phyloP scores from a whole-genome alignment of 2,888 invertebrate species.

The Drosophila siamana region DNA sequence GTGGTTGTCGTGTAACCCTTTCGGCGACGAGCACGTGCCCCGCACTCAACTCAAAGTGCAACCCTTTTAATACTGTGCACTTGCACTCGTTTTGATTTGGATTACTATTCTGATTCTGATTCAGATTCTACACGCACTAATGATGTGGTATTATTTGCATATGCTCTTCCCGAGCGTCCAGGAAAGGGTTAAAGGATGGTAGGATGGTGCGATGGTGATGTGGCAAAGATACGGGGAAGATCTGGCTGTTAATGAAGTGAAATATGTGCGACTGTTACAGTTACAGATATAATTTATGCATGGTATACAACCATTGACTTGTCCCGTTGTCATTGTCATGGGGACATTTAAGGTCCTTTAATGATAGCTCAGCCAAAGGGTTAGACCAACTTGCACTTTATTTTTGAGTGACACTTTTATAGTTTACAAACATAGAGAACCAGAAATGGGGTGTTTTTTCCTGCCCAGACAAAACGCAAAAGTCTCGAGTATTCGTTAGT shows the following conservation, averaged over 20 bases:
- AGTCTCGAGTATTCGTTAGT: constrained; percentile 28
- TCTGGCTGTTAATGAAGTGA: constrained; percentile 70
- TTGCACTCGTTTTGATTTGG: constrained; percentile 31
- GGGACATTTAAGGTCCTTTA: constrained; percentile 28
- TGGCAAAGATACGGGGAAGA: constrained; percentile 8
- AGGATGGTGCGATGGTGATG: neutral
- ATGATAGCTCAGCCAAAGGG: constrained; percentile 53
- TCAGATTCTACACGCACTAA: constrained; percentile 60
- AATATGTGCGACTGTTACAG: constrained; percentile 70
- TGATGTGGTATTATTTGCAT: constrained; percentile 80
- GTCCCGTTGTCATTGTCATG: constrained; percentile 45
- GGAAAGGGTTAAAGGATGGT: constrained; percentile 49
- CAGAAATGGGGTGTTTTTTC: constrained; percentile 18
- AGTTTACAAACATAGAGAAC: constrained; percentile 1
- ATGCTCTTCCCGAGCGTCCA: constrained; percentile 52
- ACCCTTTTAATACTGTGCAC: constrained; percentile 59
- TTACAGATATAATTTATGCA: constrained; percentile 70
- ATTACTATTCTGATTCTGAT: constrained; percentile 17
- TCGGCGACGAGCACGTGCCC: constrained; percentile 68
- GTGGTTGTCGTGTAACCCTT: constrained; percentile 31
- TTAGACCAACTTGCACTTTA: constrained; percentile 46
- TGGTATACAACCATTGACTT: constrained; percentile 75
- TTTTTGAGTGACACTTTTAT: constrained; percentile 16
- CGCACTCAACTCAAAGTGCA: constrained; percentile 45
- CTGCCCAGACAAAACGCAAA: constrained; percentile 7